Evolutionary conservation across 2,888 invertebrate species (phyloP).

Genomic region (Meandrusa payeni): DNA sequence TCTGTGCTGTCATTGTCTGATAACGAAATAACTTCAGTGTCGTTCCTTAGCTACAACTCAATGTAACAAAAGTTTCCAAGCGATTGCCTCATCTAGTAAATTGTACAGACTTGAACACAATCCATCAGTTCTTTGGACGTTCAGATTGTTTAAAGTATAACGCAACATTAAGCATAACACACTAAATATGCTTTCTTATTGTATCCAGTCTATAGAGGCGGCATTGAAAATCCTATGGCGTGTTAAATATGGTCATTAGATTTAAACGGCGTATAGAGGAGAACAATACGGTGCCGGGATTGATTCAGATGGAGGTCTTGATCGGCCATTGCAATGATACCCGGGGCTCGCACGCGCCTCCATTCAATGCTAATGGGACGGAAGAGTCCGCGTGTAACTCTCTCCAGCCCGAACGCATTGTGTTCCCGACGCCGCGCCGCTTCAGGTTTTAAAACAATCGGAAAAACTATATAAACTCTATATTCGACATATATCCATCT

Average conservation of each 20-base stretch:
- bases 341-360: constrained; percentile 59
- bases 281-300: constrained; percentile 63
- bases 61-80: too few relatives aligned
- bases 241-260: constrained; percentile 66
- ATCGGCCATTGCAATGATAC: constrained; percentile 60
- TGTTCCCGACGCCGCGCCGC: constrained; percentile 46
- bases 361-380: constrained; percentile 78
- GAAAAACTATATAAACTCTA: constrained; percentile 9
- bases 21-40: too few relatives aligned
- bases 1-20: too few relatives aligned
- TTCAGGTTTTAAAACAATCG: constrained; percentile 43
- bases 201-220: constrained; percentile 18
- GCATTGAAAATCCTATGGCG: constrained; percentile 47
- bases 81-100: too few relatives aligned
- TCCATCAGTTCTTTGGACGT: too few relatives aligned
- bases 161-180: too few relatives aligned
- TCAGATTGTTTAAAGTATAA: too few relatives aligned
- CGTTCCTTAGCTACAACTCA: too few relatives aligned
- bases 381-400: constrained; percentile 70
- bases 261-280: constrained; percentile 59
- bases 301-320: constrained; percentile 64
- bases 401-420: constrained; percentile 51
- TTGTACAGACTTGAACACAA: too few relatives aligned
- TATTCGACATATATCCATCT: neutral
- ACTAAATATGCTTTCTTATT: constrained; percentile 46